A percentile compares a stretch with the other conserved stretches of the same genome.
Evolutionary conservation across 2,888 invertebrate genomes (phyloP).

Genomic region (Pseudanteris insignis): DNA sequence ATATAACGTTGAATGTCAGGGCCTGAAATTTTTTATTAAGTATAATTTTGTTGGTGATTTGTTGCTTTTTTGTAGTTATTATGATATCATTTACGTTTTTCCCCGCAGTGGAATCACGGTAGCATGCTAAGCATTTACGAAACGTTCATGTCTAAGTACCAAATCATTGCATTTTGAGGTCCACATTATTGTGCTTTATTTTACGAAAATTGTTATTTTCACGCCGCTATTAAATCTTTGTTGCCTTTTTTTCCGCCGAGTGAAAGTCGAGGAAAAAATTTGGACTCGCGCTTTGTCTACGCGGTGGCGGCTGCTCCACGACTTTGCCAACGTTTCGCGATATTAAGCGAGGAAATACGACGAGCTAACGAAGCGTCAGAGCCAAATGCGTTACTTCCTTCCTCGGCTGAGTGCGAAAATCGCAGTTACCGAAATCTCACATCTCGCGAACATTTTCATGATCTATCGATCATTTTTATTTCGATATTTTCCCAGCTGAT

Average conservation of each 20-base stretch:
- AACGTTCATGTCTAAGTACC: conserved; percentile 41
- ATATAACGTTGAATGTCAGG: too few species aligned
- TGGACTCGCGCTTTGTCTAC: conserved; percentile 35
- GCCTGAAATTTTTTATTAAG: too few species aligned
- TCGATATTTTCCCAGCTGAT: too few species aligned
- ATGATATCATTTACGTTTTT: too few species aligned
- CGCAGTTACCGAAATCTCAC: conserved; percentile 31
- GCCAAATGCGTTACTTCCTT: conserved; percentile 48
- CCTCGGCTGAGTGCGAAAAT: conserved; percentile 44
- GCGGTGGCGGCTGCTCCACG: conserved; percentile 20
- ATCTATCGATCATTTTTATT: too few species aligned
- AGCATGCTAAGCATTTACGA: too few species aligned
- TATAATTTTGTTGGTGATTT: too few species aligned
- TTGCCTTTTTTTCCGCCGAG: conserved; percentile 36
- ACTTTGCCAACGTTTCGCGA: conserved; percentile 44
- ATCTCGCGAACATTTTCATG: too few species aligned
- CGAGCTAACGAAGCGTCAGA: conserved; percentile 44
- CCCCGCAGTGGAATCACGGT: too few species aligned
- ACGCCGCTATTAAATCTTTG: conserved; percentile 32
- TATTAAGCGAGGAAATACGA: conserved; percentile 46
- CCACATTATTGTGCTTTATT: conserved; percentile 41
- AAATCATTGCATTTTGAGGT: conserved; percentile 42
- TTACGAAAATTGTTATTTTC: conserved; percentile 44
- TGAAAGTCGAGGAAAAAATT: conserved; percentile 44
- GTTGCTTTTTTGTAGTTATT: too few species aligned